Percentiles rank a stretch among this genome's conserved stretches.
phyloP scores from a whole-genome alignment of 2,888 invertebrate species.

The Adelphocoris suturalis region DNA sequence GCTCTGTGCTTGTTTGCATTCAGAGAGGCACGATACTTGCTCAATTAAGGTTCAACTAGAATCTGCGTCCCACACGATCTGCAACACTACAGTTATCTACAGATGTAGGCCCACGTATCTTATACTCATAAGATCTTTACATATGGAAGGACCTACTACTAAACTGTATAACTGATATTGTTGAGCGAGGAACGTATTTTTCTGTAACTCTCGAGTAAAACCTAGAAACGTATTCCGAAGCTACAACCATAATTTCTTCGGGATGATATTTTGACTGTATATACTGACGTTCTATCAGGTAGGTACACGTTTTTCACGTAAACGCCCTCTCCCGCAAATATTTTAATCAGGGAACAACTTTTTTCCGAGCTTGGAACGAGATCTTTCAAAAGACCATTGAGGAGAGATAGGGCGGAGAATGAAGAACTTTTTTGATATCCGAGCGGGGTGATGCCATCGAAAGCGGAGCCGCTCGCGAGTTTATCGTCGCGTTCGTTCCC shows the following conservation, averaged over 20 bases:
- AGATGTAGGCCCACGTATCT: too few species aligned
- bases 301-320: background rate
- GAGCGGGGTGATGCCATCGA: conserved; percentile 56
- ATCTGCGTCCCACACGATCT: background rate
- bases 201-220: background rate
- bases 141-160: background rate
- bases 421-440: conserved; percentile 55
- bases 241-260: background rate
- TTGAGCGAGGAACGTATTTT: background rate
- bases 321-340: background rate
- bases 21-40: background rate
- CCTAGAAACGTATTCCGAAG: background rate
- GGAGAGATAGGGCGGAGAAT: conserved; percentile 5
- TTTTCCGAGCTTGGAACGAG: background rate
- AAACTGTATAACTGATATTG: background rate
- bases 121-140: background rate
- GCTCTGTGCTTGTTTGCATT: background rate
- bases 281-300: background rate
- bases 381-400: conserved; percentile 8
- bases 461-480: conserved; percentile 5
- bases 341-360: conserved; percentile 22
- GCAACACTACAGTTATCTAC: background rate
- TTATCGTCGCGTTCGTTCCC: conserved; percentile 52
- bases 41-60: background rate
- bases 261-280: background rate